Evolutionary conservation across 2,888 invertebrate species (phyloP), one percentile per base, ranked within the genome.

Genomic region (Eueremaeus valkanovi): DNA sequence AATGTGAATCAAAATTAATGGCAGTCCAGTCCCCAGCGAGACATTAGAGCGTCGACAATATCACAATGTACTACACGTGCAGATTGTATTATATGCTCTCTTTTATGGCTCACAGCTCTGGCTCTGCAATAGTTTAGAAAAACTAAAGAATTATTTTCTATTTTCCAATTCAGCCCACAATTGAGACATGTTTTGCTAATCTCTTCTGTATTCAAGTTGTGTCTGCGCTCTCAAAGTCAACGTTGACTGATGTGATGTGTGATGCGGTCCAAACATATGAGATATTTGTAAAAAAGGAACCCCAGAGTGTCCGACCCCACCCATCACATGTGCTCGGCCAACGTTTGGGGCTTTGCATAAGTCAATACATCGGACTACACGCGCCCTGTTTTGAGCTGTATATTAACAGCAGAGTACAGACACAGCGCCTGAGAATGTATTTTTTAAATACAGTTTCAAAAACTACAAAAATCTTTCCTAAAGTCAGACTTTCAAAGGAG

Each of bases 11-110:
- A 70, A 70, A 42, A 70, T 70, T 70, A 70, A 70, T 70, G 13
- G 45, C 45, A 70, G 70, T 70, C 70, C 45, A 70, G 70, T 70
- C 70, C 70, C 70, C 70, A 45, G 70, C 45, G 70, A 70, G 70
- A 70, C 70, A 70, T 70, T 70, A 70, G 70, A 45, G 70, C 24
- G 13, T 45, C 42, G 27, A 70, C 42, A 42, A 70, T 45, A 70
- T 45, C 24, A 13, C 24, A 18, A 45, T 29, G 27, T 40, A 63
- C 9, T 70, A 70, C 70, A 70, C 70, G 70, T 70, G 70, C 70
- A 27, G 24, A 70, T 61, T 31, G 58, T 24, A 36, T 40, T 70
- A 13, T 16, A 45, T 45, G 24, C 16, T 24, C 42, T 29, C 13
- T 29, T 63, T 33, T 45, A 40, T 11, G 33, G n/a, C 40, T 21